These are phyloP conservation scores for Hemibagrus wyckioides DNA, from an alignment of 2,113 vertebrate species.

Conservation along the genomic window DNA sequence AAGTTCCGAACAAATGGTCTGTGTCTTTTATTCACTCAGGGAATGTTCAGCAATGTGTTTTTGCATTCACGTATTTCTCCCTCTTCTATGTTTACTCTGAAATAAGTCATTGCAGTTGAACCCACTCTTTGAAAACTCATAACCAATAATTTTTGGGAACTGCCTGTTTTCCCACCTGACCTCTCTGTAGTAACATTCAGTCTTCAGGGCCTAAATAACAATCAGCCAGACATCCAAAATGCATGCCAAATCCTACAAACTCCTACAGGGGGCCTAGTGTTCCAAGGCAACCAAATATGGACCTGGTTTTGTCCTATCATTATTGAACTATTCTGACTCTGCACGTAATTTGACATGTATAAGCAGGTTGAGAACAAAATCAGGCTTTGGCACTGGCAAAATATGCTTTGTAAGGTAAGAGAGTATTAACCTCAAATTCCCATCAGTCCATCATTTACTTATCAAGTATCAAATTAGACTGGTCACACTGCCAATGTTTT, in stretches of 20 bases:
- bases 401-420: slow-evolving; percentile 35
- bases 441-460: slow-evolving; percentile 43
- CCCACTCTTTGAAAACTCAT: slow-evolving; percentile 29
- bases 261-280: slow-evolving; percentile 43
- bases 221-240: slow-evolving; percentile 36
- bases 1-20: slow-evolving; percentile 48
- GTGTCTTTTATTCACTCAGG: slow-evolving; percentile 36
- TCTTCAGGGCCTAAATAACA: slow-evolving; percentile 51
- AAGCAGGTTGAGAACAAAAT: slow-evolving; percentile 32
- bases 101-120: slow-evolving; percentile 38
- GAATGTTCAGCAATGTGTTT: slow-evolving; percentile 46
- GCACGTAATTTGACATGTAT: slow-evolving; percentile 47
- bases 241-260: slow-evolving; percentile 34
- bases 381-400: slow-evolving; percentile 39
- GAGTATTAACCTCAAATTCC: slow-evolving; percentile 39
- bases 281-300: slow-evolving; percentile 42
- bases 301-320: slow-evolving; percentile 43
- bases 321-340: slow-evolving; percentile 37
- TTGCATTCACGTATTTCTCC: slow-evolving; percentile 44
- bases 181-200: slow-evolving; percentile 44
- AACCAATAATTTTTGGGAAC: slow-evolving; percentile 34
- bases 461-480: slow-evolving; percentile 44
- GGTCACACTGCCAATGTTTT: slow-evolving; percentile 40
- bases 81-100: slow-evolving; percentile 29
- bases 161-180: slow-evolving; percentile 50